Conservation (phyloP, 2,888 invertebrate genomes). For the Tridacna gigas region DNA sequence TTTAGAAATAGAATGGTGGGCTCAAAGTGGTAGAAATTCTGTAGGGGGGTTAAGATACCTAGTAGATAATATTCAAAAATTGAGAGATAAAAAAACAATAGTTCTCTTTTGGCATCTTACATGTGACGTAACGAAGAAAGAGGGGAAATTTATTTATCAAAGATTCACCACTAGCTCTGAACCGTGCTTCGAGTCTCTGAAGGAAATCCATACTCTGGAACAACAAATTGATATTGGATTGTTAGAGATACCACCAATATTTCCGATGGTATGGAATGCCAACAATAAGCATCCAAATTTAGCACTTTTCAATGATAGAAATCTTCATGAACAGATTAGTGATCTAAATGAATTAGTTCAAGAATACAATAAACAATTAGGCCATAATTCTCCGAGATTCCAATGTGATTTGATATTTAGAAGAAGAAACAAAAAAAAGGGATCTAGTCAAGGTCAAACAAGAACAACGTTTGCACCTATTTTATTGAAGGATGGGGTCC, state of each 20-base stretch:
- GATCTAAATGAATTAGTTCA: neutral
- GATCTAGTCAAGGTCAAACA: neutral
- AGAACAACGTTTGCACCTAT: neutral
- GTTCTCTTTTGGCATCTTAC: too few species aligned
- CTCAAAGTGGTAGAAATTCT: neutral
- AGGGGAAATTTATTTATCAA: constrained; percentile 18
- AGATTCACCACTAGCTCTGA: neutral
- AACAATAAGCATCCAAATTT: too few species aligned
- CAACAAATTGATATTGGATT: neutral
- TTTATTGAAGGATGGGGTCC: constrained; percentile 18
- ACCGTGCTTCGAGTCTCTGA: neutral
- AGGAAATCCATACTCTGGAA: neutral
- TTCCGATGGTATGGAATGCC: constrained; percentile 8
- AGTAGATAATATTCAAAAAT: neutral
- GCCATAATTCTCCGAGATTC: constrained; percentile 18
- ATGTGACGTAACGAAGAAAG: constrained; percentile 17
- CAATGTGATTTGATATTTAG: constrained; percentile 2
- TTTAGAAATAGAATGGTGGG: constrained; percentile 3
- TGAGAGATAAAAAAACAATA: neutral
- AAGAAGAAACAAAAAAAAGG: neutral
- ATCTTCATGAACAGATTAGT: constrained; percentile 12
- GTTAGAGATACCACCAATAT: neutral
- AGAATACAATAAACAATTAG: neutral
- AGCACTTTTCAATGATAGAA: too few species aligned
- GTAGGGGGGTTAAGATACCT: neutral